Evolutionary conservation across 2,113 vertebrate genomes (phyloP).

Genomic region (Pterocles orientalis): DNA sequence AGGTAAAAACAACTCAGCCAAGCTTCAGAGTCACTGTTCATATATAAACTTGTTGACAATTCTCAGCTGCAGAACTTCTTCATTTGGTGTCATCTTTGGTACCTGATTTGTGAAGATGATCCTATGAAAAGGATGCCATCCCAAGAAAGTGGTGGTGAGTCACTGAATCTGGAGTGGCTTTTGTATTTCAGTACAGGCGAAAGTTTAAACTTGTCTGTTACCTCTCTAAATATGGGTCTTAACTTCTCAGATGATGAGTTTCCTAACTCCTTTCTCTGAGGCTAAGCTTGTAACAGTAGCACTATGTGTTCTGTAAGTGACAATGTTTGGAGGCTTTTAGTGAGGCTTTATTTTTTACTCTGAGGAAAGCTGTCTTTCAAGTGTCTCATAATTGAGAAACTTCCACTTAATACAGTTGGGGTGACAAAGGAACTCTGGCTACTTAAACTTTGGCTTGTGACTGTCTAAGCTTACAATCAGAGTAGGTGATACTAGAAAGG

Average conservation of each 20-base stretch:
- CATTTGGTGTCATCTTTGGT: background rate
- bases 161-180: background rate
- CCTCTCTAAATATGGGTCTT: background rate
- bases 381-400: background rate
- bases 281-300: background rate
- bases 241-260: background rate
- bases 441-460: background rate
- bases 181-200: background rate
- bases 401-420: background rate
- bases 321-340: background rate
- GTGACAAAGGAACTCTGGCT: background rate
- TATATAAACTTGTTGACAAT: background rate
- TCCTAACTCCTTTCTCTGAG: background rate
- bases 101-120: background rate
- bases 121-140: background rate
- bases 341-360: background rate
- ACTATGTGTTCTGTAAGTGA: background rate
- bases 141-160: background rate
- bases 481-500: background rate
- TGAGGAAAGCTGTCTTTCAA: background rate
- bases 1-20: background rate
- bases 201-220: background rate
- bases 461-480: background rate
- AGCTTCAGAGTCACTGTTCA: background rate
- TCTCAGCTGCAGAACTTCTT: background rate